Conservation (phyloP, 2,888 invertebrate species). For the Callimorpha dominula region DNA sequence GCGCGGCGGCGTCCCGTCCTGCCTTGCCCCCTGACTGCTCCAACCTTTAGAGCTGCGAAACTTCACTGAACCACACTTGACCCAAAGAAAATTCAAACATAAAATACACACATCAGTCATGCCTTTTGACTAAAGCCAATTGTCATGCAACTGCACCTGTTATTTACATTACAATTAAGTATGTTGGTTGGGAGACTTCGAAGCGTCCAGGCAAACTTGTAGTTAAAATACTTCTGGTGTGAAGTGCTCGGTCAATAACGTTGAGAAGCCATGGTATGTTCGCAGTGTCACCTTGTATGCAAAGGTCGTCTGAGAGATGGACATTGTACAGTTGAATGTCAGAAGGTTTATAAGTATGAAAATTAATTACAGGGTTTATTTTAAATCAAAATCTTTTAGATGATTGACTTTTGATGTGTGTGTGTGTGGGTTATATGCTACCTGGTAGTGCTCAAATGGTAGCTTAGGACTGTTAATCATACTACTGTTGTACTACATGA, state of each 20-base stretch:
- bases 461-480: background rate
- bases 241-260: slow-evolving; percentile 56
- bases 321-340: slow-evolving; percentile 1
- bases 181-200: background rate
- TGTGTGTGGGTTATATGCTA: background rate
- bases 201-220: slow-evolving; percentile 29
- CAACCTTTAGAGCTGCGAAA: background rate
- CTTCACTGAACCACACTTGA: background rate
- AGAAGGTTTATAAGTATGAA: slow-evolving; percentile 11
- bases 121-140: slow-evolving; percentile 18
- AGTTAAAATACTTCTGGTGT: slow-evolving; percentile 43
- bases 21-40: too few relatives aligned
- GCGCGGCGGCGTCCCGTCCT: too few relatives aligned
- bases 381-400: background rate
- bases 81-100: background rate
- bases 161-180: slow-evolving; percentile 49
- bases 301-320: slow-evolving; percentile 17
- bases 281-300: slow-evolving; percentile 34
- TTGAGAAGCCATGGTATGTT: slow-evolving; percentile 35
- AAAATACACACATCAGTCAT: slow-evolving; percentile 1
- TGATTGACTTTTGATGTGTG: background rate
- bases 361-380: background rate
- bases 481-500: background rate
- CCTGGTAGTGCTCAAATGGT: background rate
- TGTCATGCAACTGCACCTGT: slow-evolving; percentile 16